These are phyloP conservation scores for Heterochromis multidens DNA, from an alignment of 2,113 vertebrate genomes.

Conservation along the genomic window DNA sequence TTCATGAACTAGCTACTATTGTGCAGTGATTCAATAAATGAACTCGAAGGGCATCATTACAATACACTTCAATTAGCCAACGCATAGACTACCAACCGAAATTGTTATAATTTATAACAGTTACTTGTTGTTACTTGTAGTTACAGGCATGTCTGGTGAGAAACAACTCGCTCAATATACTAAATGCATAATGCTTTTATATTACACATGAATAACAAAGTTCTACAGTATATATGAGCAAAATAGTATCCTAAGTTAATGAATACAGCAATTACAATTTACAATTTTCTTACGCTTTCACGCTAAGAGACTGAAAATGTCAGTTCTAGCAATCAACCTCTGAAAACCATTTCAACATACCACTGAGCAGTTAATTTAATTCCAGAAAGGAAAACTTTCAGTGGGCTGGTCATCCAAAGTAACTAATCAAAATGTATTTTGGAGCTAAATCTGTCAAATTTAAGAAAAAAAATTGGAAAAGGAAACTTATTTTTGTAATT, in stretches of 20 bases:
- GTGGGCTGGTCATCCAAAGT: neutral
- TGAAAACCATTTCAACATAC: neutral
- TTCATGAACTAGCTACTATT: slow-evolving; percentile 27
- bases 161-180: neutral
- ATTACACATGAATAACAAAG: neutral
- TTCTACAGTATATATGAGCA: neutral
- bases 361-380: neutral
- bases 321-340: neutral
- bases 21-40: slow-evolving; percentile 42
- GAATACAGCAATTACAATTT: neutral
- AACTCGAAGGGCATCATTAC: slow-evolving; percentile 16
- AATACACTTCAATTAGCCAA: slow-evolving; percentile 35
- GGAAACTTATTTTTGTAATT: neutral
- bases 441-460: neutral
- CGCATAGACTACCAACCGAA: neutral
- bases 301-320: neutral
- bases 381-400: neutral
- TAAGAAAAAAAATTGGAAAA: neutral
- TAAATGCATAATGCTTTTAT: neutral
- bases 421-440: neutral
- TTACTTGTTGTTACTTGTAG: neutral
- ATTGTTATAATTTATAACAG: neutral
- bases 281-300: neutral
- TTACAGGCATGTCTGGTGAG: neutral
- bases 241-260: neutral